Base-by-base conservation (phyloP, 2,797 vertebrate genomes). In the Melanotaenia pygmaea region DNA sequence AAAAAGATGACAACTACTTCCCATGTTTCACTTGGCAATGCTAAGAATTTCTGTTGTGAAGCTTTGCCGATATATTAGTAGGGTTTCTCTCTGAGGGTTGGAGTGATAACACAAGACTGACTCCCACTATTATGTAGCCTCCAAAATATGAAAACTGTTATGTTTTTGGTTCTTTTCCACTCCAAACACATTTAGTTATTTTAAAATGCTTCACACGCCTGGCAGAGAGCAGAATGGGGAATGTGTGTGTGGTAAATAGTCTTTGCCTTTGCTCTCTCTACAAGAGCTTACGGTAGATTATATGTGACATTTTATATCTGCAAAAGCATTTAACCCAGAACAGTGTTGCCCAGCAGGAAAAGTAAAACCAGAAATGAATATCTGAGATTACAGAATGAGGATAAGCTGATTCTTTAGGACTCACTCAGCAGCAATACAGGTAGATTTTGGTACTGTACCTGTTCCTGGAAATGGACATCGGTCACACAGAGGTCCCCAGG, bases 381-480 rank as follows among this genome's bases (percentile, higher is more conserved):
- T 66, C 66, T 71, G 20, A 53, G 43, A 64, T 51, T 67, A 45
- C 53, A 71, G 62, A 67, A 22, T 37, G 50, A 37, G 14, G 5
- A 77, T 57, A 69, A 62, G 59, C 53, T 47, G 32, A 13, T 34
- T 64, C 34, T 59, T 53, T 56, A 10, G 22, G 53, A 28, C 9
- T 59, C 24, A 18, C 12, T 43, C 26, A 61, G 30, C 11, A 69
- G 56, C 32, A 67, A 40, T 11, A 26, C 0, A n/a, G 38, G 51
- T 35, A 28, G 37, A n/a, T 34, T 59, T 56, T 16, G 51, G 59
- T 53, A 47, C 24, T 16, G 20, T 91, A 95, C 95, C 95, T 90
- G 94, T 89, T 74, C 74, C 91, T 0, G 91, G 94, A 59, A 95
- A 68, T 32, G 95, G 95, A 81, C 95, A 95, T 57, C 88, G 91